phyloP scores from a whole-genome alignment of 1,140 invertebrate genomes.

The Musca vetustissima region DNA sequence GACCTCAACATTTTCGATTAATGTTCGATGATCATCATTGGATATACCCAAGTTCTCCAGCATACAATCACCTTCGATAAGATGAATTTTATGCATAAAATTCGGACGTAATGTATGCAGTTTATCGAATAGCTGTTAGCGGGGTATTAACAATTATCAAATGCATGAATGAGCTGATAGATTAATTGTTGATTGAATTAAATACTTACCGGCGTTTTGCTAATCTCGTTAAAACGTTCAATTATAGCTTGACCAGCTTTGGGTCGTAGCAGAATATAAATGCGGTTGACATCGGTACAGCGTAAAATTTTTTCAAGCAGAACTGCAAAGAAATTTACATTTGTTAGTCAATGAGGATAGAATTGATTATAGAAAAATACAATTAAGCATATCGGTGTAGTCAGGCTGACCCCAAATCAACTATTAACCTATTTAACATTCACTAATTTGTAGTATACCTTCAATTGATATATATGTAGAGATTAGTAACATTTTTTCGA shows the following conservation, averaged over 20 bases:
- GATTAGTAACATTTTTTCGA: no score
- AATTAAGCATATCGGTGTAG: no score
- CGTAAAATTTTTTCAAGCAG: conserved; percentile 80
- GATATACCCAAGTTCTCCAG: conserved; percentile 68
- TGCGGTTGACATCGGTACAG: conserved; percentile 68
- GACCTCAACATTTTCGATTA: conserved; percentile 60
- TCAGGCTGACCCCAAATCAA: no score
- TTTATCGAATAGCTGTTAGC: neutral
- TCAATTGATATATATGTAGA: no score
- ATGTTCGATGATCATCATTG: conserved; percentile 57
- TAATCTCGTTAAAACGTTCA: conserved; percentile 66
- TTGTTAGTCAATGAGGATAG: no score
- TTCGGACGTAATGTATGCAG: neutral
- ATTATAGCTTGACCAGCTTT: conserved; percentile 72
- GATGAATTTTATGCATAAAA: conserved; percentile 25
- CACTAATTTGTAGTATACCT: no score
- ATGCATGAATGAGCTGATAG: neutral
- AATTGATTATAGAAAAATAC: no score
- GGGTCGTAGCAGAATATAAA: conserved; percentile 74
- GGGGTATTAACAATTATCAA: neutral
- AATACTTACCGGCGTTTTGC: conserved; percentile 56
- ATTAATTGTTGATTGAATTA: neutral
- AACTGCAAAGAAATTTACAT: no score
- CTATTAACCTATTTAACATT: no score
- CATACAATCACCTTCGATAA: conserved; percentile 61